Evolutionary conservation across 1,140 invertebrate species (phyloP).

Genomic region (Akabosia matsudoensis): DNA sequence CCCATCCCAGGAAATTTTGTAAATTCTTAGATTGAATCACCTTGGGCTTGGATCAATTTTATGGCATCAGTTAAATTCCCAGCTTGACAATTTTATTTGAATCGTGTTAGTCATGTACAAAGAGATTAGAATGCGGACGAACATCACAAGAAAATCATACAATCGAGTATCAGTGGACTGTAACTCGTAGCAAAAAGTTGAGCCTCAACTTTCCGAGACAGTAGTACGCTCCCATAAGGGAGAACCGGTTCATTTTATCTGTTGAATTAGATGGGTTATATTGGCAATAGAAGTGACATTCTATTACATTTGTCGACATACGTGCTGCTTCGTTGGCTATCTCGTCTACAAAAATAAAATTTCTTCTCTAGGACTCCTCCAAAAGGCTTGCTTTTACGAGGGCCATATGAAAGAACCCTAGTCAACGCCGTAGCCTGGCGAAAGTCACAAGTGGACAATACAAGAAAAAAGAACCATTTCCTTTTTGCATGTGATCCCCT

Average conservation of each 20-base stretch:
- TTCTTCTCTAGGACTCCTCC: neutral
- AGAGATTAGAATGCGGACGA: too few species aligned
- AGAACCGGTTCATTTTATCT: neutral
- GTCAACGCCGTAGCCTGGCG: too few species aligned
- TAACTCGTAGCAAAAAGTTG: too few species aligned
- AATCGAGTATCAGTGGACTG: too few species aligned
- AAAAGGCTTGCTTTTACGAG: neutral
- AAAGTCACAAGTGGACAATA: too few species aligned
- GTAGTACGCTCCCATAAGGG: too few species aligned
- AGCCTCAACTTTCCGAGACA: too few species aligned
- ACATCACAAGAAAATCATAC: too few species aligned
- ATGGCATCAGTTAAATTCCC: conserved; percentile 12
- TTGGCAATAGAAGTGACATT: neutral
- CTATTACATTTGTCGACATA: neutral
- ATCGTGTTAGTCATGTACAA: too few species aligned
- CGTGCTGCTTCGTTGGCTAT: neutral
- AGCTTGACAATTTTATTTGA: neutral
- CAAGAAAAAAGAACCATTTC: neutral
- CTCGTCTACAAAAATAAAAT: neutral
- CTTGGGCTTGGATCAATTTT: neutral
- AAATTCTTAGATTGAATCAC: too few species aligned
- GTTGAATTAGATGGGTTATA: neutral
- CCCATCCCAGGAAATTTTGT: too few species aligned
- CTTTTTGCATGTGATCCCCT: neutral
- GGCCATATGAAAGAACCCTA: too few species aligned